Base-by-base conservation (phyloP, 2,888 invertebrate species). In the Caenorhabditis imperialis region DNA sequence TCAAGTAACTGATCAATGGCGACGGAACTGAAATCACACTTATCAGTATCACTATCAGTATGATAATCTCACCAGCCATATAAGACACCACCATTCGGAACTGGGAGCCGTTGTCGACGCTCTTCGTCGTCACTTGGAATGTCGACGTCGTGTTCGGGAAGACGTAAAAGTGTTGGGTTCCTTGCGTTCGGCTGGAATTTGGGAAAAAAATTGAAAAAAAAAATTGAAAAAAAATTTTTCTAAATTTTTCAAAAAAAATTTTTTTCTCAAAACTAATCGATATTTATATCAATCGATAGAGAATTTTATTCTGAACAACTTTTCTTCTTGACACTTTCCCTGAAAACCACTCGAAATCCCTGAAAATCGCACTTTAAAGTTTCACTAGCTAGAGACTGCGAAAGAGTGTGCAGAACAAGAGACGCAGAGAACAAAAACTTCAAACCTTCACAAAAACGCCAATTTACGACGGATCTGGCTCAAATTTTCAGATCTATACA, bases 111-210 rank as follows among this genome's bases (percentile, higher is more conserved):
- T 48, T 33, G 16, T 63, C 27, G 2, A 63, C 63, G 48, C 54
- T 55, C 23, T 40, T 63, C 22, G 54, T 63, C 1, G 23, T n/a
- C 18, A 63, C 63, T 54, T 55, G 54, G 23, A 63, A 40, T 3
- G 47, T 63, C 16, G 54, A 48, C 1, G 63, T 63, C 4, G 63
- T 63, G 30, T 55, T 55, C 6, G 63, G 48, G 40, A 63, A 63
- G 16, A 63, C 48, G 38, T 54, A 63, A 18, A 63, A 63, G 14
- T 62, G 7, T 1, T 37, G 25, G 18, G 25, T 14, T 5, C 7
- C 5, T 7, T 6, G 1, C 4, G 51, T 30, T 7, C 62, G 62
- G 6, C 62, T 53, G 38, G 44, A 53, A 38, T n/a, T 14, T 38
- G 38, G 38, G 38, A 38, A n/a, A 38, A 38, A 8, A n/a, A n/a